Evolutionary conservation across 2,113 vertebrate species (phyloP).

Genomic region (Aspiorhynchus laticeps): DNA sequence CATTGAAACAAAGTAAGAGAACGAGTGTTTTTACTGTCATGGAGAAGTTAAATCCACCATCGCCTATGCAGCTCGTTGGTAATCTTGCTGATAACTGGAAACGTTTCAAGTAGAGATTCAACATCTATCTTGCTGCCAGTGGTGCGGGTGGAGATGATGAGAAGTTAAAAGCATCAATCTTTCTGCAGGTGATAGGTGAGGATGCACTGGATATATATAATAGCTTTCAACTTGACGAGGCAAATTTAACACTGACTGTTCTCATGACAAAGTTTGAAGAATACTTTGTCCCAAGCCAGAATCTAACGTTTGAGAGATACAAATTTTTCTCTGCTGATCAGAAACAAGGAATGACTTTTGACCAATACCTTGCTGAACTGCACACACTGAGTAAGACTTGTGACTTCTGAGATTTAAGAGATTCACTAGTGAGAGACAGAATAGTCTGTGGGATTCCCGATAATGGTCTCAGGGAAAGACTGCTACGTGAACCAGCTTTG

Average conservation of each 20-base stretch:
- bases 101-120: slow-evolving; percentile 43
- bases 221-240: slow-evolving; percentile 23
- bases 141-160: slow-evolving; percentile 24
- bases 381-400: slow-evolving; percentile 47
- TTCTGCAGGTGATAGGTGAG: slow-evolving; percentile 6
- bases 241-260: neutral
- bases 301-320: slow-evolving; percentile 44
- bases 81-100: slow-evolving; percentile 52
- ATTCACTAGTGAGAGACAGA: slow-evolving; percentile 45
- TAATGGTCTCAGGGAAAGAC: slow-evolving; percentile 45
- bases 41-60: slow-evolving; percentile 27
- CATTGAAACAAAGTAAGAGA: neutral
- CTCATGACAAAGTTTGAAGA: slow-evolving; percentile 40
- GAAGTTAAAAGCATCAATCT: slow-evolving; percentile 23
- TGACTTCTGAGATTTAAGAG: slow-evolving; percentile 44
- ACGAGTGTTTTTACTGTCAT: rapidly evolving
- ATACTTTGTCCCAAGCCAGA: slow-evolving; percentile 42
- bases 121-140: slow-evolving; percentile 41
- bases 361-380: slow-evolving; percentile 39
- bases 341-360: slow-evolving; percentile 38
- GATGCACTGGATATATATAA: slow-evolving; percentile 41
- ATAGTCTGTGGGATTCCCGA: slow-evolving; percentile 52
- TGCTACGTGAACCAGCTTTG: slow-evolving; percentile 41
- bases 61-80: slow-evolving; percentile 18
- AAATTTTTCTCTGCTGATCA: slow-evolving; percentile 32